Base-by-base conservation (phyloP, 2,888 invertebrate species). In the Hipparchia sbordonii region DNA sequence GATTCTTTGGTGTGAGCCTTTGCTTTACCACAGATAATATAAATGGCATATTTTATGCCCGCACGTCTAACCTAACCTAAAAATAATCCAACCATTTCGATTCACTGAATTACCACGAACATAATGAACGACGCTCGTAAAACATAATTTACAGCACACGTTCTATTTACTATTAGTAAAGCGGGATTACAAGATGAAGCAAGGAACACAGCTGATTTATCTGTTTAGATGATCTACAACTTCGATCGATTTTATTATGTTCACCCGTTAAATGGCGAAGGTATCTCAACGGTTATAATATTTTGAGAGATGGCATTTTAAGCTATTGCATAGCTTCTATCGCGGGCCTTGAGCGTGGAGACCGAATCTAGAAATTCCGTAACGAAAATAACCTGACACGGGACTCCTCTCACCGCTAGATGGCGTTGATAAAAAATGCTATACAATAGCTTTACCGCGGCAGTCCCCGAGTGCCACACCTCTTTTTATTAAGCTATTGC, bases 101-200 rank as follows among this genome's bases (percentile, higher is more conserved):
- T 54, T 45, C 71, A 67, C 68, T 73, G 54, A 74, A 70, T 63
- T 57, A 72, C 59, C 52, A 61, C 57, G 57, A 33, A 63, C 63
- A 63, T 74, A 70, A 74, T 74, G 74, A 72, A 56, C 72, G 72
- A 57, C 57, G 67, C 62, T 74, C 67, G 75, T 78, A 74, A 76
- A 77, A 74, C 62, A 70, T 76, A 75, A 78, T 78, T 76, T 77
- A 77, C 71, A 71, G 68, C 23, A 69, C 62, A 61, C 33, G 54
- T 54, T 13, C 74, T 74, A 72, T 67, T 74, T 76, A 77, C 79
- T 79, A 76, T 69, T 57, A 51, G 66, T 67, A 57, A 62, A 63
- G 33, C 13, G n/a, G 59, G 72, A 72, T 74, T 72, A 72, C 67
- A 72, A 60, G 74, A 67, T 67, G 46, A 62, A 13, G 6, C 52